phyloP scores from a whole-genome alignment of 2,888 invertebrate species.

The Ischnus inquisitorius region DNA sequence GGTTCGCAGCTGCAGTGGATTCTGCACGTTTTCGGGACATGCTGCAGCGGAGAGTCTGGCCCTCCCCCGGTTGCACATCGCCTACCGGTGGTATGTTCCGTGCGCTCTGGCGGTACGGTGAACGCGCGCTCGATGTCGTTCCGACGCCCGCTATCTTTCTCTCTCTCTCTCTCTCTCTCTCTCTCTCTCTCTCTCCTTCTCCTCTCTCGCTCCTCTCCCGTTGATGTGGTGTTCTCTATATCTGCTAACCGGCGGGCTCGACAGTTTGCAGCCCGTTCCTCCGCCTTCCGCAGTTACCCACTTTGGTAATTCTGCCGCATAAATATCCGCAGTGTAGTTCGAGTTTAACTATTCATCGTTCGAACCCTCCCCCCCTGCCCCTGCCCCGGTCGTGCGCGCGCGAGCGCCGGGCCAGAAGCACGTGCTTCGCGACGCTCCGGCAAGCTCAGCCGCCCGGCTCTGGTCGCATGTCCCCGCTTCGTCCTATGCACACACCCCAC shows the following conservation, averaged over 20 bases:
- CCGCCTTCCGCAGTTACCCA: slow-evolving; percentile 70
- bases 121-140: slow-evolving; percentile 63
- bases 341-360: slow-evolving; percentile 71
- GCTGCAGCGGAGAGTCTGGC: slow-evolving; percentile 55
- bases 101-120: slow-evolving; percentile 53
- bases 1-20: slow-evolving; percentile 60
- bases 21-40: slow-evolving; percentile 66
- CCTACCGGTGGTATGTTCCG: slow-evolving; percentile 41
- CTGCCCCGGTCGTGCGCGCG: slow-evolving; percentile 24
- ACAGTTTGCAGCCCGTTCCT: slow-evolving; percentile 62
- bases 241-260: slow-evolving; percentile 58
- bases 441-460: slow-evolving; percentile 4
- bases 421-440: slow-evolving; percentile 41
- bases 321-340: slow-evolving; percentile 72
- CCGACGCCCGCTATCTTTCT: slow-evolving; percentile 31
- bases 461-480: not conserved
- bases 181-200: not conserved
- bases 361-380: too few species aligned
- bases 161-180: not conserved
- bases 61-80: slow-evolving; percentile 18
- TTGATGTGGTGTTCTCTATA: slow-evolving; percentile 25
- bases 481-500: not conserved
- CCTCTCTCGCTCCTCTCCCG: slow-evolving; percentile 5
- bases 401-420: slow-evolving; percentile 39
- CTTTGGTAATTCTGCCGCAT: slow-evolving; percentile 72